These are phyloP conservation scores for Elymnias hypermnestra DNA, from an alignment of 1,140 invertebrate genomes.

Conservation along the genomic window DNA sequence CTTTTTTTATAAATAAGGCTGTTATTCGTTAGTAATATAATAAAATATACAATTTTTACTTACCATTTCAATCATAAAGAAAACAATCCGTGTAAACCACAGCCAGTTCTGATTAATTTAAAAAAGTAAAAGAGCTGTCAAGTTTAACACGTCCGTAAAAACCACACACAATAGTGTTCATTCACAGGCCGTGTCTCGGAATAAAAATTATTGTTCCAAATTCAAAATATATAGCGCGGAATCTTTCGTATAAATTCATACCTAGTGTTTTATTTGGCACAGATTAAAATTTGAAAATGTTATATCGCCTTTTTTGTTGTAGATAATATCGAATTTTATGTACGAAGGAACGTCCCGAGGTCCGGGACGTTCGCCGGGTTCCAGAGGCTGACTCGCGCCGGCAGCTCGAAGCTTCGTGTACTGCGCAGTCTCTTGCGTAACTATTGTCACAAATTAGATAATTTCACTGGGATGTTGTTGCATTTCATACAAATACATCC, in stretches of 20 bases:
- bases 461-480: constrained; percentile 11
- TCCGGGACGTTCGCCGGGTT: constrained; percentile 47
- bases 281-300: too few relatives aligned
- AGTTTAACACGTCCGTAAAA: constrained; percentile 7
- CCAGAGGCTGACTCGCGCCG: constrained; percentile 51
- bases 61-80: not conserved
- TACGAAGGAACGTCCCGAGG: constrained; percentile 24
- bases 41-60: too few relatives aligned
- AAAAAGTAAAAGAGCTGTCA: constrained; percentile 17
- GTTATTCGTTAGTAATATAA: too few relatives aligned
- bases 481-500: not conserved
- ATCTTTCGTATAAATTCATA: too few relatives aligned
- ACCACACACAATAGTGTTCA: constrained; percentile 5
- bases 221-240: constrained; percentile 4
- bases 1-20: too few relatives aligned
- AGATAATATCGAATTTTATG: constrained; percentile 5
- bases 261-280: too few relatives aligned
- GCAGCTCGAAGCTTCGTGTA: constrained; percentile 53
- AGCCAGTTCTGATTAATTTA: constrained; percentile 4
- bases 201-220: constrained; percentile 7
- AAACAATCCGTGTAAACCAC: constrained; percentile 1
- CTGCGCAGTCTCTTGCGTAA: constrained; percentile 66
- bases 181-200: not conserved
- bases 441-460: constrained; percentile 56
- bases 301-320: too few relatives aligned